Evolutionary conservation across 1,140 invertebrate genomes (phyloP).

Genomic region (Homarus americanus): DNA sequence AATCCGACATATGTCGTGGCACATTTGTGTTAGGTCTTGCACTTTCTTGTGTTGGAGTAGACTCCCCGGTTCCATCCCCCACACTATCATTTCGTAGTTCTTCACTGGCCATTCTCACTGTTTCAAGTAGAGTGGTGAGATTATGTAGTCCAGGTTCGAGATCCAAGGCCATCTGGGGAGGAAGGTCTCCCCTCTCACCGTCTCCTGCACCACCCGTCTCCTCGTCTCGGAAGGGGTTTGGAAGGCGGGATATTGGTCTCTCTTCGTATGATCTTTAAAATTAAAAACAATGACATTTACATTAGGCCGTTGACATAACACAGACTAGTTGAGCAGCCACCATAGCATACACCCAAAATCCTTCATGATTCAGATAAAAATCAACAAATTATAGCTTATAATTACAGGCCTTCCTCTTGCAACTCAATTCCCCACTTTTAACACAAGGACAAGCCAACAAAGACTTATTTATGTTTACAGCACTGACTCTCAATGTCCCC

Average conservation of each 20-base stretch:
- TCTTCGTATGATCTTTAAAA: slow-evolving; percentile 65
- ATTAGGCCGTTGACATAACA: too few species aligned
- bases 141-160: slow-evolving; percentile 55
- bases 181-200: not conserved
- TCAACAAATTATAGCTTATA: not conserved
- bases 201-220: slow-evolving; percentile 8
- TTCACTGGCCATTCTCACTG: slow-evolving; percentile 68
- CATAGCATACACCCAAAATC: not conserved
- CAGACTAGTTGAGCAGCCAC: too few species aligned
- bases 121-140: slow-evolving; percentile 63
- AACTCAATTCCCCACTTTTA: too few species aligned
- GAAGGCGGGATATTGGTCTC: slow-evolving; percentile 71
- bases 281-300: not conserved
- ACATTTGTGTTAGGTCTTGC: slow-evolving; percentile 56
- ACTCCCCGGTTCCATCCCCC: slow-evolving; percentile 15
- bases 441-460: too few species aligned
- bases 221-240: slow-evolving; percentile 72
- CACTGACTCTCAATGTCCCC: too few species aligned
- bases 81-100: slow-evolving; percentile 57
- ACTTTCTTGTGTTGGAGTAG: slow-evolving; percentile 1
- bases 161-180: slow-evolving; percentile 32
- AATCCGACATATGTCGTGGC: slow-evolving; percentile 53
- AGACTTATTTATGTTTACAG: too few species aligned
- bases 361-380: not conserved
- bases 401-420: too few species aligned